Evolutionary conservation across 30 jellyfish, hydroid and myxozoan genomes (phyloP).

Genomic region (Rhopilema esculentum): DNA sequence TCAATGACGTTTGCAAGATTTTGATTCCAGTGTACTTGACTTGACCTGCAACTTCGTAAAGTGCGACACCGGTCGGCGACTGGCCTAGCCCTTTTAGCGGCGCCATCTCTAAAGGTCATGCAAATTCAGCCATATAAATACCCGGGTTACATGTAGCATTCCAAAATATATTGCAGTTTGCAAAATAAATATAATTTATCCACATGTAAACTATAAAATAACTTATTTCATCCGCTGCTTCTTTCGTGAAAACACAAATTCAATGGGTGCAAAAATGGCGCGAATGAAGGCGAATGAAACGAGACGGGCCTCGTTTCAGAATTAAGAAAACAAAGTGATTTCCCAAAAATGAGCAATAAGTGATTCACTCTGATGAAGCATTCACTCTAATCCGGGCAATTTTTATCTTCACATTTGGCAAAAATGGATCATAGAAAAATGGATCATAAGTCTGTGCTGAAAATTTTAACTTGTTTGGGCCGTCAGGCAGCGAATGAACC

Average conservation of each 20-base stretch:
- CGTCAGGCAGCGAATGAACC: no score
- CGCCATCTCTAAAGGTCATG: conserved; percentile 4
- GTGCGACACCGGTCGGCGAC: conserved; percentile 15
- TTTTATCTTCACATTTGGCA: no score
- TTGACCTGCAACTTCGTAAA: conserved; percentile 33
- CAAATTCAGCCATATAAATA: background rate
- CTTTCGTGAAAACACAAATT: background rate
- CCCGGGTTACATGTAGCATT: background rate
- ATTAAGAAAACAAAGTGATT: no score
- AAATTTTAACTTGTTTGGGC: no score
- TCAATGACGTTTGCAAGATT: conserved; percentile 1
- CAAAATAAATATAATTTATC: background rate
- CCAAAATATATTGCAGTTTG: background rate
- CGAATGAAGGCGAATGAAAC: background rate
- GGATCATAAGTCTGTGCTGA: no score
- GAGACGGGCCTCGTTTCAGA: background rate
- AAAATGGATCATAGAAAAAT: no score
- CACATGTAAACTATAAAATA: background rate
- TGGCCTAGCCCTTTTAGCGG: conserved; percentile 27
- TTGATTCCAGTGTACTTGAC: conserved; percentile 50
- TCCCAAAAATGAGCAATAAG: no score
- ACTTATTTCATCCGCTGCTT: background rate
- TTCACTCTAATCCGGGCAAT: no score
- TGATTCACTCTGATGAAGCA: no score
- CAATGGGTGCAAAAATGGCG: background rate